Evolutionary conservation across 2,888 invertebrate genomes (phyloP).

Genomic region (Cosmia trapezina): DNA sequence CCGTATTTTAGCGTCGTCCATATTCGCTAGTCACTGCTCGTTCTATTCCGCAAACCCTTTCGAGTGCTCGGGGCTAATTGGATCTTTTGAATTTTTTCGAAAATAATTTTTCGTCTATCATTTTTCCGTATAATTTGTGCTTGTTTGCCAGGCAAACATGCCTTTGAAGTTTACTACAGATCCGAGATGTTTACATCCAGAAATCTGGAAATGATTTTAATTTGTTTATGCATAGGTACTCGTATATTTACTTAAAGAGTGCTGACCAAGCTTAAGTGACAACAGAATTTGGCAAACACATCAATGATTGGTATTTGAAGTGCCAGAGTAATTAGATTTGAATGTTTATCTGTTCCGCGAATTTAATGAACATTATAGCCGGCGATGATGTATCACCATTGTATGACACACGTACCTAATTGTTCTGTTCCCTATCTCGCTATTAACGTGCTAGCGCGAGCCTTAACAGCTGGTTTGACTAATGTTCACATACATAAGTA

Average conservation of each 20-base stretch:
- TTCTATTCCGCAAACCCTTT: conserved; percentile 80
- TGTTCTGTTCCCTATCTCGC: conserved; percentile 35
- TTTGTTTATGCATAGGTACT: conserved; percentile 13
- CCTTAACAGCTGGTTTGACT: conserved; percentile 70
- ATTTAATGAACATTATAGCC: conserved; percentile 30
- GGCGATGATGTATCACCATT: conserved; percentile 26
- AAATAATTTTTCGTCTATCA: conserved; percentile 84
- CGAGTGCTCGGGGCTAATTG: conserved; percentile 82
- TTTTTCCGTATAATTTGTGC: conserved; percentile 70
- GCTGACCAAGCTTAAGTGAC: conserved; percentile 2
- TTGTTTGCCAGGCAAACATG: conserved; percentile 76
- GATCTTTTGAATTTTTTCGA: conserved; percentile 82
- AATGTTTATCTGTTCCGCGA: neutral
- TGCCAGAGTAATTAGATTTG: neutral
- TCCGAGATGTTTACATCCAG: conserved; percentile 45
- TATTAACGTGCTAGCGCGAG: conserved; percentile 46
- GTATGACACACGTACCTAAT: conserved; percentile 38
- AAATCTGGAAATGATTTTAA: conserved; percentile 34
- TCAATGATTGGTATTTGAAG: neutral
- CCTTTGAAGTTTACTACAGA: conserved; percentile 69
- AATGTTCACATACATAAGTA: conserved; percentile 71
- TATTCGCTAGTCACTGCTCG: conserved; percentile 81
- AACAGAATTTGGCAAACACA: conserved; percentile 8
- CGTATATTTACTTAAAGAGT: conserved; percentile 8
- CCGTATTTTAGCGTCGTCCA: conserved; percentile 78